Base-by-base conservation (phyloP, 2,888 invertebrate species). In the Uloborus plumipes region DNA sequence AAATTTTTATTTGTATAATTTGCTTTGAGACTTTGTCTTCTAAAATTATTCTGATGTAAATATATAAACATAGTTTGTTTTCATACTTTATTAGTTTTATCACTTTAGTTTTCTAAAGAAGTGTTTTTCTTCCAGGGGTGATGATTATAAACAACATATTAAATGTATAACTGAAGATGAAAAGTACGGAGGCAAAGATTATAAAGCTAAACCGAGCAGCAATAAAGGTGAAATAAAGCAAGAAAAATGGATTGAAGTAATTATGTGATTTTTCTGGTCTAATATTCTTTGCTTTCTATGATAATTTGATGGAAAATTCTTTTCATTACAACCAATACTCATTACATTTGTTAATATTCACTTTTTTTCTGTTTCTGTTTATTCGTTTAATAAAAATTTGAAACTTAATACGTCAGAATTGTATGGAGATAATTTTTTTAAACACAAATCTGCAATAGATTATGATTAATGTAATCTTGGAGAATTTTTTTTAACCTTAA, bases 121-220 rank as follows among this genome's bases (percentile, higher is more conserved):
- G 6, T 55, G n/a, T 20, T 59, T 53, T 71, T 74, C 59, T 39
- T 91, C 87, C 89, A 94, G 94, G 87, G 94, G 93, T 0, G 93
- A 94, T 80, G 93, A 93, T 15, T 96, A 94, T 89, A 92, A 91
- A 61, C 90, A 90, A 0, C 97, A 97, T 88, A 93, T 90, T n/a
- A 94, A 95, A 90, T 97, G 97, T 89, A 91, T 97, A 67, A 92
- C 94, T 0, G 93, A 98, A 90, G 94, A 93, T 47, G 93, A 97
- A 89, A 93, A 96, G 86, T 98, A 98, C 88, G 94, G 95, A n/a
- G 85, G 85, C 20, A 84, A 84, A 64, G 70, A 85, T 61, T 85
- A 67, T 70, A 55, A 78, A 26, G 84, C 86, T 16, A 81, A 85
- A 61, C 47, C 69, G 15, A 74, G 20, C 53, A 62, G 73, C 15